Percentiles rank a stretch among this genome's conserved stretches.
Evolutionary conservation across 2,113 vertebrate species (phyloP).

Genomic region (Heterotilapia buettikoferi): DNA sequence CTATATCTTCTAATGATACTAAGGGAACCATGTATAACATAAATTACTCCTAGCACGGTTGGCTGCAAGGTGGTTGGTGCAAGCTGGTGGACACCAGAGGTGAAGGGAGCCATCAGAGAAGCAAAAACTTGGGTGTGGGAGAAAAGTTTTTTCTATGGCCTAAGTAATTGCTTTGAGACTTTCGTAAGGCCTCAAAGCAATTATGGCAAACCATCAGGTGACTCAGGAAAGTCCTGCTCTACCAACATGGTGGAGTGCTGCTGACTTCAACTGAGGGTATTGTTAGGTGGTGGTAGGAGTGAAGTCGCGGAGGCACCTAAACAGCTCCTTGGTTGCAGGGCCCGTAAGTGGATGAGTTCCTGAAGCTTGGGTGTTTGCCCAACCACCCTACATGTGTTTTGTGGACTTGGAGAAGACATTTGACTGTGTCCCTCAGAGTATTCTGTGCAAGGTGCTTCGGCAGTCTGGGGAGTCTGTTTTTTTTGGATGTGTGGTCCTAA

Average conservation of each 20-base stretch:
- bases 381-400: not conserved
- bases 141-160: not conserved
- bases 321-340: not conserved
- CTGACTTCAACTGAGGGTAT: not conserved
- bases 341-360: not conserved
- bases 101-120: not conserved
- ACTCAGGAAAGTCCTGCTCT: not conserved
- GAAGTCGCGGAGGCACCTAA: not conserved
- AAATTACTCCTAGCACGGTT: not conserved
- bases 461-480: rapidly evolving
- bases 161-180: not conserved
- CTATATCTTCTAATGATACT: not conserved
- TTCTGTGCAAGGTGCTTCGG: not conserved
- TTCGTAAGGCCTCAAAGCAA: not conserved
- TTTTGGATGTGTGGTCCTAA: not conserved
- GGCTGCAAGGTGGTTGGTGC: not conserved
- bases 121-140: not conserved
- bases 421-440: not conserved
- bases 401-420: not conserved
- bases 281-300: not conserved
- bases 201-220: not conserved
- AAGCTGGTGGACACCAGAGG: not conserved
- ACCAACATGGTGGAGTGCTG: not conserved
- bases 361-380: not conserved
- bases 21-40: not conserved